Evolutionary conservation across 2,888 invertebrate genomes (phyloP).

Genomic region (Leptarthrus brevirostris): DNA sequence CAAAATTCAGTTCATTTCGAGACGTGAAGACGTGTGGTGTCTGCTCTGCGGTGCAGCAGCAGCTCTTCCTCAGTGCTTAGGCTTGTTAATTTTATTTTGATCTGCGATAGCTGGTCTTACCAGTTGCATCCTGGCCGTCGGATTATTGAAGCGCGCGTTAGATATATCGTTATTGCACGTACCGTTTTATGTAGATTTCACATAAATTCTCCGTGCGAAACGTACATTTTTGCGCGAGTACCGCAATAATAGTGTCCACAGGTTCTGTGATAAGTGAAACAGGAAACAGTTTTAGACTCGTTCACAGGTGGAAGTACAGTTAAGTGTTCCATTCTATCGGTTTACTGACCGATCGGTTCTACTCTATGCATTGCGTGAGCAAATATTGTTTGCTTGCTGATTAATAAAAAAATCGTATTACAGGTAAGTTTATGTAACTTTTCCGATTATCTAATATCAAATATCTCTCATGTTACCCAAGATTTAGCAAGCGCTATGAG

Average conservation of each 20-base stretch:
- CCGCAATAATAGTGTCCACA: conserved; percentile 26
- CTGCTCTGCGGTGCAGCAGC: background rate
- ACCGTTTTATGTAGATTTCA: conserved; percentile 34
- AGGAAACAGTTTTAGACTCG: conserved; percentile 17
- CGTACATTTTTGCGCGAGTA: background rate
- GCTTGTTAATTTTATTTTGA: background rate
- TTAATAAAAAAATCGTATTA: conserved; percentile 8
- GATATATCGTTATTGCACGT: background rate
- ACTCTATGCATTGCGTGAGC: background rate
- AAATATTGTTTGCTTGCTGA: background rate
- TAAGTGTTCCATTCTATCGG: conserved; percentile 31
- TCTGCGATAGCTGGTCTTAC: conserved; percentile 1
- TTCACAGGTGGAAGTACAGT: conserved; percentile 41
- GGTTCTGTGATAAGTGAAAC: conserved; percentile 30
- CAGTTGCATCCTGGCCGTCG: background rate
- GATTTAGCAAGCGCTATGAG: background rate
- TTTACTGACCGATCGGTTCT: background rate
- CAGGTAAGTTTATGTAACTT: conserved; percentile 19
- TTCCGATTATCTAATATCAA: background rate
- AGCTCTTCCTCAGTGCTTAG: too few species aligned
- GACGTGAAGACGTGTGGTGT: background rate
- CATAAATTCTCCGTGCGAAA: conserved; percentile 28
- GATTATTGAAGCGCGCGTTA: background rate
- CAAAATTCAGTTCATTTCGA: conserved; percentile 16
- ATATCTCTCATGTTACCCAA: background rate